A percentile compares a stretch with the other conserved stretches of the same genome.
phyloP scores from a whole-genome alignment of 2,113 vertebrate species.

The Asarcornis scutulata region DNA sequence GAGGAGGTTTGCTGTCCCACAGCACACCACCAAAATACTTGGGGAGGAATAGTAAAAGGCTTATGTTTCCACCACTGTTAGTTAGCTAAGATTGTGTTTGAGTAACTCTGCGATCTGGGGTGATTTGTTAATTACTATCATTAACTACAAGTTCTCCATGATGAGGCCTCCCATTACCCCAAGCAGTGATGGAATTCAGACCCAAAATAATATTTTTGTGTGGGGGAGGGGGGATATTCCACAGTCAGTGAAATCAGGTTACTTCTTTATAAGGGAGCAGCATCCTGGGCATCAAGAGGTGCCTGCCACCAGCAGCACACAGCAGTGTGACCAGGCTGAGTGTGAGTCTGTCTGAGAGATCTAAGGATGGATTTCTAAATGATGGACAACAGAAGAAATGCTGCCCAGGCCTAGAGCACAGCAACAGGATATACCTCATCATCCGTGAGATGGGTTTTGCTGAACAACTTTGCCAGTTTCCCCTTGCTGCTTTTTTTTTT shows the following conservation, averaged over 20 bases:
- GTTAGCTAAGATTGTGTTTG: background rate
- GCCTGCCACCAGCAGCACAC: background rate
- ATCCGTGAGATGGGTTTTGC: background rate
- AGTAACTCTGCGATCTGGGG: background rate
- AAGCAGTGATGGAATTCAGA: background rate
- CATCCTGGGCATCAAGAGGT: background rate
- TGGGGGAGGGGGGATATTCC: background rate
- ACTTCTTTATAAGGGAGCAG: background rate
- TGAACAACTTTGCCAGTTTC: background rate
- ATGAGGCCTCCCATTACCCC: background rate
- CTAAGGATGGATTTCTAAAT: background rate
- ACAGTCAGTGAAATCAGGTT: background rate
- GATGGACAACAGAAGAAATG: background rate
- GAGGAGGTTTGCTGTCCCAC: background rate
- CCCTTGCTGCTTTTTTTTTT: background rate
- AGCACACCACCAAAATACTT: background rate
- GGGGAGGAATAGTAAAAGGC: background rate
- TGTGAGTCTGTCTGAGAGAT: background rate
- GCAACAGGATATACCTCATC: background rate
- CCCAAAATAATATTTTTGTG: background rate
- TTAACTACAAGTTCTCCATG: background rate
- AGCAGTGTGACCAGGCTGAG: background rate
- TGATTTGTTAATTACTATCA: accelerated
- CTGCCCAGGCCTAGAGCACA: background rate
- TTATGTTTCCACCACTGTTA: background rate